Evolutionary conservation across 2,113 vertebrate species (phyloP).

Genomic region (Lamprologus lemairii): DNA sequence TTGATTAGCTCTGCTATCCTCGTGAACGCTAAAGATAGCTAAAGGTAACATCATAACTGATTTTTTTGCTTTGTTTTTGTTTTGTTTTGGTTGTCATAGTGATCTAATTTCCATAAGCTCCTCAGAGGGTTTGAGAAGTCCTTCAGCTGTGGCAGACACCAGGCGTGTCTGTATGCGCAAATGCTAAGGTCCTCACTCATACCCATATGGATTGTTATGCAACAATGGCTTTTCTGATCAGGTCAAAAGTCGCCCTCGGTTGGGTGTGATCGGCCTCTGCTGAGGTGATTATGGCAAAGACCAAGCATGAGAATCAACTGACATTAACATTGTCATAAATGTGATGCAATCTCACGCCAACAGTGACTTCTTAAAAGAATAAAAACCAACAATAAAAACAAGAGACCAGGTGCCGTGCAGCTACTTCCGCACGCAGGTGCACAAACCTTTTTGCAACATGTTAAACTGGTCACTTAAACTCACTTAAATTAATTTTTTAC

Average conservation of each 20-base stretch:
- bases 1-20: neutral
- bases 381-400: neutral
- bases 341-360: neutral
- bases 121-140: neutral
- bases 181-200: neutral
- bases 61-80: neutral
- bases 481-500: neutral
- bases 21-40: neutral
- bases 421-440: neutral
- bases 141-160: neutral
- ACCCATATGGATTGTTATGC: neutral
- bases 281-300: neutral
- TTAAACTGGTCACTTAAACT: neutral
- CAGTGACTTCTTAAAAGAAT: neutral
- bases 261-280: neutral
- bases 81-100: slow-evolving; percentile 39
- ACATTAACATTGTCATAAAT: neutral
- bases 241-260: neutral
- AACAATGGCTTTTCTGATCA: neutral
- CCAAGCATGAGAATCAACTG: neutral
- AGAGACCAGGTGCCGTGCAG: neutral
- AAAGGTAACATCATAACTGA: neutral
- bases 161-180: neutral
- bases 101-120: neutral
- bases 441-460: neutral